Evolutionary conservation across 2,797 vertebrate genomes (phyloP), one percentile per base, ranked within the genome.

Genomic region (Hydrophis major): DNA sequence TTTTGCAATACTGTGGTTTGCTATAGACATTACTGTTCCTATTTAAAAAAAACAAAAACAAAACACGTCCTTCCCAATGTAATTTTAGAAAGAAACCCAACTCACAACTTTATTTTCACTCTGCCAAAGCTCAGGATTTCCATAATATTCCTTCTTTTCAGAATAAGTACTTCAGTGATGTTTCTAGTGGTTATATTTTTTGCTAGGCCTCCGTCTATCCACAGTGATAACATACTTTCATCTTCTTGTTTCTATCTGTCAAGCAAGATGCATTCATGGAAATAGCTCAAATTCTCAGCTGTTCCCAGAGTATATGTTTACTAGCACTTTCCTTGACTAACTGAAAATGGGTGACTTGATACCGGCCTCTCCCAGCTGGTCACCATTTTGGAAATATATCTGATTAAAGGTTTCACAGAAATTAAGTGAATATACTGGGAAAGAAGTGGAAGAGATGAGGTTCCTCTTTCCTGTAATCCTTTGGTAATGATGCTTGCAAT

Each of bases 211-310:
- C 32, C 69, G 16, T 42, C 18, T 83, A 1, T 47, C 37, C 74
- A 83, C 8, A 22, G 1, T 0, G 0, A 47, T 83, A 83, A 83
- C 0, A 4, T 42, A 78, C 7, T 42, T 78, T 42, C 69, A 78
- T 78, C 37, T 42, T 78, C 32, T 47, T 83, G 20, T 25, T 83
- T 83, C 74, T 83, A 47, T 83, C 74, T 42, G 20, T 83, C 74
- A 83, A 78, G 37, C 74, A 78, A 78, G 20, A 78, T 78, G 32
- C 69, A 78, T 78, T 42, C 32, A 78, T 42, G 74, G 37, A 83
- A 47, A 88, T 28, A 88, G n/a, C 4, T 47, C 37, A 83, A 83
- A 91, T 13, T 60, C 87, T 59, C 37, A 94, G 95, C 37, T 83
- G 74, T 42, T 83, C 20, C 37, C 20, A 83, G 74, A 25, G 74